Base-by-base conservation (phyloP, 2,113 vertebrate genomes). In the Prochilodus magdalenae region DNA sequence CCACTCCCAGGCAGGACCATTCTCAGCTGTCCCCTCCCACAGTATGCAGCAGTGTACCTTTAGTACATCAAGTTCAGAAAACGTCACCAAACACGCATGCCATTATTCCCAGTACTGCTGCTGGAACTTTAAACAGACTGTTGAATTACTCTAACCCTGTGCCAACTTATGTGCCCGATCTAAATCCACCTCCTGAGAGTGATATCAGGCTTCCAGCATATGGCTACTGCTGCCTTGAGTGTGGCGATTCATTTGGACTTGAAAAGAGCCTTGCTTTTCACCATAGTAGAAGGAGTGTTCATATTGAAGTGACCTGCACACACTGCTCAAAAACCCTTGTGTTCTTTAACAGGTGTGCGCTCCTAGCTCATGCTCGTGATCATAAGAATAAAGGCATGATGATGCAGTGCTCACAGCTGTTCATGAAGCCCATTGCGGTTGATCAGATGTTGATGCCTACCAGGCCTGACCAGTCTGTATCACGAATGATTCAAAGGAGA, bases 391-490 rank as follows among this genome's bases (percentile, higher is more conserved):
- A 91, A 83, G 98, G 98, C 18, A 89, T 93, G 4, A 93, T 97
- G 84, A 99, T 99, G 98, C 98, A 99, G 92, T 99, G 98, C 85
- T 97, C 97, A 0, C 97, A 99, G 91, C 95, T 99, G 84, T 94
- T 96, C 5, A 94, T 98, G 94, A 98, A 95, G 79, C 98, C 98
- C 0, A 96, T 99, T 76, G 92, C 96, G 0, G 65, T 92, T 26
- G 96, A 96, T 70, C 95, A 98, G 86, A 98, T 99, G 97, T 96
- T 98, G 67, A 90, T 84, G 22, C 84, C 95, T 0, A 84, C 92
- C 71, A 87, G 92, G 2, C 10, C 79, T 0, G 92, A 89, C 81
- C 81, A 91, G 11, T 77, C 90, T 0, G 80, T 86, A 8, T 88
- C 91, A 27, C 2, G 1, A 51, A 75, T 70, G 84, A 88, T 40